Evolutionary conservation across 2,113 vertebrate species (phyloP), one percentile per base, ranked within the genome.

Genomic region (Phalacrocorax pelagicus): DNA sequence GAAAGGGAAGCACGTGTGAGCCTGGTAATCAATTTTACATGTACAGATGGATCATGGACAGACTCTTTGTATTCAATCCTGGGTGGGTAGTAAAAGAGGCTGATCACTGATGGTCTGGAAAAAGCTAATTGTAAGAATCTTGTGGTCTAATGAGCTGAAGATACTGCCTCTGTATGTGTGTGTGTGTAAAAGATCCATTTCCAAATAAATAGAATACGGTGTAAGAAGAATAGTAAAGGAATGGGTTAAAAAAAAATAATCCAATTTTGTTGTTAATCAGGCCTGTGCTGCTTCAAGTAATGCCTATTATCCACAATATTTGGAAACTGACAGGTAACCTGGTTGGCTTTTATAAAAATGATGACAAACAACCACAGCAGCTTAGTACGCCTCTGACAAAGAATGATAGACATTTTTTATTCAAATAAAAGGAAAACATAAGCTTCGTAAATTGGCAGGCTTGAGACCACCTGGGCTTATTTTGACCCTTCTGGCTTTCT

Each of bases 401-500:
- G 67, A 87, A 62, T 84, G 65, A 78, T 54, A 55, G 63, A 57
- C 55, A 52, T 19, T 59, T 83, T 90, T 73, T 32, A 90, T 36
- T 81, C 38, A 69, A 42, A 46, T 72, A 82, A 85, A 96, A 36
- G 21, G 11, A 69, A 93, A 66, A 13, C n/a, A 88, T 78, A 81
- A 91, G 34, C 61, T 90, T 63, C 18, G 54, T 61, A 80, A 94
- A 94, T 90, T 91, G 94, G 32, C 40, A 46, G 80, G 30, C 42
- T 93, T 87, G 30, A 81, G 42, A 46, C 54, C 18, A 88, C 62
- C 81, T 74, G 88, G 72, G 20, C 46, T 84, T 51, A 34, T 92
- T 94, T 93, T 82, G 78, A 94, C 77, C 54, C 86, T 86, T 75
- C 57, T 92, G 66, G 40, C 75, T 74, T 77, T 77, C 65, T 85